Evolutionary conservation across 2,888 invertebrate genomes (phyloP).

Genomic region (Cyclophora punctaria): DNA sequence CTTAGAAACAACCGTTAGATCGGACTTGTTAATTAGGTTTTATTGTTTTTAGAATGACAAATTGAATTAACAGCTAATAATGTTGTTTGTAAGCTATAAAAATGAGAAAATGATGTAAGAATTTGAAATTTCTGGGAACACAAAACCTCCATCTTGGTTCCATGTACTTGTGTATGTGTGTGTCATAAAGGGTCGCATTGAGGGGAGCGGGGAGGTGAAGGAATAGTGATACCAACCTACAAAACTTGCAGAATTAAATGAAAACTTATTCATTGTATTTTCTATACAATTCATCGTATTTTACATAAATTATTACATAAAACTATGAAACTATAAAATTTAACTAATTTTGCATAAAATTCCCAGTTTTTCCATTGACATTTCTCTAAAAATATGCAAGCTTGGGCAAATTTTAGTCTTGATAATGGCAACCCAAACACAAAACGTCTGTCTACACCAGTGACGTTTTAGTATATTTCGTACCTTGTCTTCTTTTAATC

Average conservation of each 20-base stretch:
- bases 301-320: no score
- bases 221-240: constrained; percentile 36
- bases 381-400: not conserved
- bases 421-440: constrained; percentile 26
- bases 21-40: no score
- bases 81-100: no score
- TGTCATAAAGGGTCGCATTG: constrained; percentile 19
- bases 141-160: constrained; percentile 59
- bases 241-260: not conserved
- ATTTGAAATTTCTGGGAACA: constrained; percentile 50
- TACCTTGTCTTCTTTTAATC: constrained; percentile 35
- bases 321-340: no score
- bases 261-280: no score
- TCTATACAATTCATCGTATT: no score
- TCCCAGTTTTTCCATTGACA: no score
- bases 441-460: constrained; percentile 40
- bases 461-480: constrained; percentile 37
- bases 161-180: constrained; percentile 26
- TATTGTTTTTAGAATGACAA: no score
- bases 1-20: no score
- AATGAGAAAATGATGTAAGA: constrained; percentile 23
- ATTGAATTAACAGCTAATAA: no score
- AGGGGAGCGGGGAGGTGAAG: constrained; percentile 28
- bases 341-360: no score
- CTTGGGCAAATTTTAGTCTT: constrained; percentile 17